These are phyloP conservation scores for Natrix natrix DNA, from an alignment of 2,797 vertebrate genomes.

Conservation along the genomic window DNA sequence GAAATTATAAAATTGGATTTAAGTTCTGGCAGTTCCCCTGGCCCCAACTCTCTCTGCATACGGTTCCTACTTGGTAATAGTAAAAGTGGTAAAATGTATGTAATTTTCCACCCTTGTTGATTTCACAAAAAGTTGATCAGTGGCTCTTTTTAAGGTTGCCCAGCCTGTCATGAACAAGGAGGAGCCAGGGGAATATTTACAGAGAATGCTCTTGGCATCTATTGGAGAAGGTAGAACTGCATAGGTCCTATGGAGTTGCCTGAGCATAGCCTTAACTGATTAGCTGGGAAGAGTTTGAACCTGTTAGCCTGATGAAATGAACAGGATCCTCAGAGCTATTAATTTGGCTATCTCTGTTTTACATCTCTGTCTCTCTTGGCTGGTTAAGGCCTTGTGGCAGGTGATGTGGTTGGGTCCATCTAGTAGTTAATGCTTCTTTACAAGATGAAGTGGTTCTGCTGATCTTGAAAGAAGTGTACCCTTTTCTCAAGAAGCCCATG, in stretches of 20 bases:
- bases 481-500: not conserved
- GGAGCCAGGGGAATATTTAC: not conserved
- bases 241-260: not conserved
- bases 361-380: not conserved
- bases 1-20: not conserved
- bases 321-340: not conserved
- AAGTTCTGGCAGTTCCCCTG: not conserved
- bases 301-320: not conserved
- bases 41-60: not conserved
- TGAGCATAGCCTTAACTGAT: not conserved
- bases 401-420: not conserved
- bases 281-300: not conserved
- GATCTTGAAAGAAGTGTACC: not conserved
- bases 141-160: not conserved
- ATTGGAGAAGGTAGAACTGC: not conserved
- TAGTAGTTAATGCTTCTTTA: not conserved
- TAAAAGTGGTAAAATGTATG: not conserved
- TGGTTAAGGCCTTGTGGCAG: not conserved
- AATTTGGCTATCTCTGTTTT: not conserved
- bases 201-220: not conserved
- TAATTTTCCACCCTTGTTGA: not conserved
- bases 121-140: not conserved
- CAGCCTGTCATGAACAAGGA: not conserved
- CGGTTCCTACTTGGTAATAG: not conserved
- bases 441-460: not conserved